Base-by-base conservation (phyloP, 2,888 invertebrate genomes). In the Aphodius granarius region DNA sequence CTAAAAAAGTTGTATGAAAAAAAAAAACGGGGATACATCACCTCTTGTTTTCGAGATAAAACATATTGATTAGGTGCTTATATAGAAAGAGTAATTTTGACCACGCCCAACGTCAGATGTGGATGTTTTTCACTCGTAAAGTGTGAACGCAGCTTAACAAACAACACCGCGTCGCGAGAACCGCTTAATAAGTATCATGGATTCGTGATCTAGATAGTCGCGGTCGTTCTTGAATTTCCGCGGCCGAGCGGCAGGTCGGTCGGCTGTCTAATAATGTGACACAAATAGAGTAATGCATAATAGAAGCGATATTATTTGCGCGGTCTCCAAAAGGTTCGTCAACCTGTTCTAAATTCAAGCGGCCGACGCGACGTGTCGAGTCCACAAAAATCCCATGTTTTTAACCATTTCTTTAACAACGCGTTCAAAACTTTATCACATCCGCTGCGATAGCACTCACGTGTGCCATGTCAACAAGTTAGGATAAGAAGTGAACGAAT, bases 141-240 rank as follows among this genome's bases (percentile, higher is more conserved):
- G 13, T 43, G 43, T 43, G 43, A 13, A 43, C 43, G 43, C 43
- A 43, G 43, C 43, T 43, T 43, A 13, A n/a, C n/a, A n/a, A n/a
- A n/a, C n/a, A 43, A 43, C 43, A 43, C 13, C 13, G 43, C 43
- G 43, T 1, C 70, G 62, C 20, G 70, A 70, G 23, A 70, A 74
- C 71, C 71, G 74, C 23, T 71, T 71, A 74, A 74, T 74, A 74
- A 63, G 70, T 71, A 70, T 71, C 74, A n/a, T n/a, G n/a, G n/a
- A n/a, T n/a, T n/a, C n/a, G 64, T 74, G 74, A 74, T 74, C 74
- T 74, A 74, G 74, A 74, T 74, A 74, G 74, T 70, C 43, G 64
- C 23, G 71, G 62, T 62, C 18, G 73, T 73, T 73, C 68, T 72
- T 63, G 63, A 63, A 62, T 72, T 72, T 72, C 63, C 23, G 23